A percentile compares a stretch with the other conserved stretches of the same genome.
Evolutionary conservation across 2,888 invertebrate species (phyloP).

Genomic region (Meteorus colon): DNA sequence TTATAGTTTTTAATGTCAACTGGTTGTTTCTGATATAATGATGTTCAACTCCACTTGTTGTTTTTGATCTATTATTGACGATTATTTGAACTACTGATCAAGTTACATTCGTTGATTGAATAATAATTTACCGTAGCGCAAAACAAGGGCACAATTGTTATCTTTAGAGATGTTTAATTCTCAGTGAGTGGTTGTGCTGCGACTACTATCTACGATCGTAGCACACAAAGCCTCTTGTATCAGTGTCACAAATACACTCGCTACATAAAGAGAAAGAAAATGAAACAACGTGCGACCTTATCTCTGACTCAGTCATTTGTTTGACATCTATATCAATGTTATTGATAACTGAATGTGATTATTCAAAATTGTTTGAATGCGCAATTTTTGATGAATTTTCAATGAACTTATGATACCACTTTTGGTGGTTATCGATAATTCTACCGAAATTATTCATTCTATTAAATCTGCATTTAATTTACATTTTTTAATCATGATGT

Average conservation of each 20-base stretch:
- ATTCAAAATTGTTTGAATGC: not conserved
- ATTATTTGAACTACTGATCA: not conserved
- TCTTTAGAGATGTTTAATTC: conserved; percentile 23
- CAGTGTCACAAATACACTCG: not conserved
- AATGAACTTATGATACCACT: too few relatives aligned
- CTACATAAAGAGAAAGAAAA: not conserved
- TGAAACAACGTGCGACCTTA: not conserved
- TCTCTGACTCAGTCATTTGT: conserved; percentile 7
- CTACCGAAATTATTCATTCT: too few relatives aligned
- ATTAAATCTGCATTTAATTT: too few relatives aligned
- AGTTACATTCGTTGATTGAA: not conserved
- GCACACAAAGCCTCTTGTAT: not conserved
- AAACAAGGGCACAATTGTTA: conserved; percentile 6
- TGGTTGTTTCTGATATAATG: not conserved
- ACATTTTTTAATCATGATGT: too few relatives aligned
- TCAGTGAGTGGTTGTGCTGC: conserved; percentile 22
- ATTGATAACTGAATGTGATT: not conserved
- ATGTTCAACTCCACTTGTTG: too few relatives aligned
- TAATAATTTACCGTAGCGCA: not conserved
- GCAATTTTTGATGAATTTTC: too few relatives aligned
- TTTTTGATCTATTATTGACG: not conserved
- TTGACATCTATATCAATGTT: not conserved
- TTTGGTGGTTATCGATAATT: too few relatives aligned
- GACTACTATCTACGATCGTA: not conserved
- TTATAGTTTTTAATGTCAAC: not conserved